Conservation (phyloP, 92 coral and sea anemone genomes). For the Umimayanthus kanabou region DNA sequence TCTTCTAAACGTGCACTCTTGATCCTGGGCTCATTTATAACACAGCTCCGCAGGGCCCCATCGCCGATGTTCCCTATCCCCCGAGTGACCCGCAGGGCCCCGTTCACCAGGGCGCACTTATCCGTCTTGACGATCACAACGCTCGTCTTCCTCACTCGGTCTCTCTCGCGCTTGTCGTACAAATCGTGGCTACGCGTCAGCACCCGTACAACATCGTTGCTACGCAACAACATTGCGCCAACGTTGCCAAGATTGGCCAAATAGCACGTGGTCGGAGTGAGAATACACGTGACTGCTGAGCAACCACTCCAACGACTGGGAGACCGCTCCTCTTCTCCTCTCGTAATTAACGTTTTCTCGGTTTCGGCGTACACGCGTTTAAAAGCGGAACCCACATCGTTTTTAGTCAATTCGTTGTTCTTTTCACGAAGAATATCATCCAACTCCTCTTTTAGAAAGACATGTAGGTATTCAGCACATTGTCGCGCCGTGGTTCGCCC, state of each 20-base stretch:
- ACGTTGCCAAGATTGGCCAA: slow-evolving; percentile 89
- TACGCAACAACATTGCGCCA: slow-evolving; percentile 81
- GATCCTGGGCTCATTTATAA: slow-evolving; percentile 85
- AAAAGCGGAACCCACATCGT: slow-evolving; percentile 62
- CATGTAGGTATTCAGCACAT: slow-evolving; percentile 85
- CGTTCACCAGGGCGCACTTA: slow-evolving; percentile 91
- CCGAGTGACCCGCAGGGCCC: slow-evolving; percentile 89
- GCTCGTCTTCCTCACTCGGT: slow-evolving; percentile 81
- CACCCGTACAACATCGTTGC: slow-evolving; percentile 72
- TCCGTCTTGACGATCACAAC: slow-evolving; percentile 94
- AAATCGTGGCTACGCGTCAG: slow-evolving; percentile 89
- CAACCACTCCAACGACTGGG: slow-evolving; percentile 95
- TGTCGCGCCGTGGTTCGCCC: slow-evolving; percentile 77
- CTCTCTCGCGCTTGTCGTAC: slow-evolving; percentile 89
- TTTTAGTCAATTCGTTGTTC: slow-evolving; percentile 44
- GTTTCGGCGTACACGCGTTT: slow-evolving; percentile 69
- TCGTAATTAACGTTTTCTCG: slow-evolving; percentile 60
- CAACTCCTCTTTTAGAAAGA: slow-evolving; percentile 65
- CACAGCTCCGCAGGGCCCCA: slow-evolving; percentile 74
- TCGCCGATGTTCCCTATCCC: slow-evolving; percentile 98
- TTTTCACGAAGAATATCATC: slow-evolving; percentile 36
- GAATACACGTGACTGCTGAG: slow-evolving; percentile 94
- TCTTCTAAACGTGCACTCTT: slow-evolving; percentile 51
- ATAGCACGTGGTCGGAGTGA: slow-evolving; percentile 72
- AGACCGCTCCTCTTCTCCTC: slow-evolving; percentile 75